Evolutionary conservation across 2,113 vertebrate species (phyloP).

Genomic region (Chlamydotis undulata): DNA sequence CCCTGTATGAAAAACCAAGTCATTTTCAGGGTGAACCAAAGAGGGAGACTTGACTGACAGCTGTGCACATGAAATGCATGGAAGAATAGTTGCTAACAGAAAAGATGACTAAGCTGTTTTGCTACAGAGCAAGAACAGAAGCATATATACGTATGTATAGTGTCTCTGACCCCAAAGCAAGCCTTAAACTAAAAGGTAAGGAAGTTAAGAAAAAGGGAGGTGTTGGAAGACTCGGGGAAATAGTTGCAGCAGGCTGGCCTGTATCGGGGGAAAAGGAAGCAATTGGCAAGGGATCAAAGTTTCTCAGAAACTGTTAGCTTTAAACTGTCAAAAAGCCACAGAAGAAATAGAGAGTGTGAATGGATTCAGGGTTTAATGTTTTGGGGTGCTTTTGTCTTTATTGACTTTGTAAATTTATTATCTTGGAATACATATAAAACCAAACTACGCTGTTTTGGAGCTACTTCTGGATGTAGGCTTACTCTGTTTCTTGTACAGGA

Average conservation of each 20-base stretch:
- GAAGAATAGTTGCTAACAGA: not conserved
- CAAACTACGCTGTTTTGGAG: not conserved
- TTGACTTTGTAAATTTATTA: not conserved
- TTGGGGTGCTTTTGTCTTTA: not conserved
- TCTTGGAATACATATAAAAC: not conserved
- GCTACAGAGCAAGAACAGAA: not conserved
- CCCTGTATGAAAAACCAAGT: not conserved
- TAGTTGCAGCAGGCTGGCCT: not conserved
- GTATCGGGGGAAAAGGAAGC: not conserved
- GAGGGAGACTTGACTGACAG: not conserved
- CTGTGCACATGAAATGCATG: not conserved
- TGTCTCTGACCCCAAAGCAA: not conserved
- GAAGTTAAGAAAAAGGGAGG: not conserved
- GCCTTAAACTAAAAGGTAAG: not conserved
- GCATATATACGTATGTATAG: not conserved
- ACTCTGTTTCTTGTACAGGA: not conserved
- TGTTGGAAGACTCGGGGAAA: not conserved
- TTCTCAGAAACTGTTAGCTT: not conserved
- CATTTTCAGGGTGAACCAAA: not conserved
- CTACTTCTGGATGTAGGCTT: not conserved
- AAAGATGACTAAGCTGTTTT: not conserved
- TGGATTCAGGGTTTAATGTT: not conserved
- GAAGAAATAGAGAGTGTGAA: not conserved
- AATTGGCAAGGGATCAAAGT: conserved; percentile 30
- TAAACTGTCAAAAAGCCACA: not conserved